Evolutionary conservation across 1,140 invertebrate genomes (phyloP), one percentile per base, ranked within the genome.

Genomic region (Scylla paramamosain): DNA sequence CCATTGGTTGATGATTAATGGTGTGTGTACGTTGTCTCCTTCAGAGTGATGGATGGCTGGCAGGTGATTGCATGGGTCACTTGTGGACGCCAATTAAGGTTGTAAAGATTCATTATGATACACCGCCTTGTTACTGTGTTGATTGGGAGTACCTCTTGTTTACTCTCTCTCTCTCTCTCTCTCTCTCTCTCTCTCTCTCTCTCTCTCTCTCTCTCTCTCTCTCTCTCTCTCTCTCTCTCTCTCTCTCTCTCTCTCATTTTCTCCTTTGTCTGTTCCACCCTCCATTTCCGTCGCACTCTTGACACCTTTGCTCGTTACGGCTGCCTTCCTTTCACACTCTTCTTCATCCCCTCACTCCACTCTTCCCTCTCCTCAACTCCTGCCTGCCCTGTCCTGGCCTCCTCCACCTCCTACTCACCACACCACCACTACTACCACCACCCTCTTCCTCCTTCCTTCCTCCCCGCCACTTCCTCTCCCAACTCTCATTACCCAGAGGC

Each of bases 221-320:
- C 86, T 88, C 86, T 88, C 86, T 88, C 86, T 88, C 86, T 88
- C 86, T 88, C 86, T 88, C 86, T 88, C 86, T 88, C 86, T 88
- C 86, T 88, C 86, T 88, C 86, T 88, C 86, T 88, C 86, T 88
- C 86, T 88, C 86, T 88, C 86, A 29, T 28, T 88, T 29, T 88
- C 86, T 88, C 86, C 86, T 88, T 28, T 88, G 12, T 86, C 83
- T 59, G 12, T 59, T 8, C 10, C 10, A 59, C 52, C 52, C 52
- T 59, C 52, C 52, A 59, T 59, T 59, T 59, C 12, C 12, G 12
- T 16, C 52, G 52, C 52, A 59, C 52, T 59, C 52, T 12, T 59
- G 52, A 59, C 52, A 59, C 52, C 52, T 59, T 20, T 59, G 12
- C 32, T 29, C 83, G 28, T 39, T 86, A 31, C 32, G 10, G 83